Conservation (phyloP, 2,888 invertebrate genomes). For the Embidobia sp. region DNA sequence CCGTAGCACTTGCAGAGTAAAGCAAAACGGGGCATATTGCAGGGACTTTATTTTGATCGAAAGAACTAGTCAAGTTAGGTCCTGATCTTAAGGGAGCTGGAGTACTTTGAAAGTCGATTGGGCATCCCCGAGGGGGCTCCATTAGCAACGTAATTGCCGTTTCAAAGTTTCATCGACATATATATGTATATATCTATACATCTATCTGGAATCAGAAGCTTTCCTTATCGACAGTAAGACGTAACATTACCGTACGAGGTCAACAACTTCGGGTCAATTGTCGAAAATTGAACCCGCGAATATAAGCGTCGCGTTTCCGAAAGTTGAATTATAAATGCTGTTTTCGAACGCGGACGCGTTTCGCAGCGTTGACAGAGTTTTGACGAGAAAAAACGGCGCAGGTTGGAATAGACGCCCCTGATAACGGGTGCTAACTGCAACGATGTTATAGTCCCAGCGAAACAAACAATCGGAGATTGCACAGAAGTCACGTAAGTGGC, state of each 20-base stretch:
- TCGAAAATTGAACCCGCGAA: slow-evolving; percentile 33
- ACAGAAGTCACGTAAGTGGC: no score
- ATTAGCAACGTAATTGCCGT: slow-evolving; percentile 77
- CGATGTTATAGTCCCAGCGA: no score
- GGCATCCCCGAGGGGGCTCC: slow-evolving; percentile 73
- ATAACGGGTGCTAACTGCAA: no score
- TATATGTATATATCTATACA: slow-evolving; percentile 70
- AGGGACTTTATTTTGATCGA: slow-evolving; percentile 18
- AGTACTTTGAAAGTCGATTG: slow-evolving; percentile 70
- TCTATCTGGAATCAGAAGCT: slow-evolving; percentile 70
- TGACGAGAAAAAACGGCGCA: no score
- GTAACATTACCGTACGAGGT: slow-evolving; percentile 25
- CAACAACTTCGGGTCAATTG: slow-evolving; percentile 27
- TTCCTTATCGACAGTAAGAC: slow-evolving; percentile 35
- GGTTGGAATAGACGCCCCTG: no score
- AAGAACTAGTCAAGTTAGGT: slow-evolving; percentile 31
- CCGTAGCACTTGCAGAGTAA: slow-evolving; percentile 12
- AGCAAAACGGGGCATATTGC: slow-evolving; percentile 29
- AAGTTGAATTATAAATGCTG: slow-evolving; percentile 2
- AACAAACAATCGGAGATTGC: no score
- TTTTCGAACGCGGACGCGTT: no score
- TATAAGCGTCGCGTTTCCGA: no score
- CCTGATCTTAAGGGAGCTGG: slow-evolving; percentile 30
- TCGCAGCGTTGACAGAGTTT: no score
- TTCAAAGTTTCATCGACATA: slow-evolving; percentile 74